Conservation (phyloP, 2,888 invertebrate genomes). For the Microctonus hyperodae region DNA sequence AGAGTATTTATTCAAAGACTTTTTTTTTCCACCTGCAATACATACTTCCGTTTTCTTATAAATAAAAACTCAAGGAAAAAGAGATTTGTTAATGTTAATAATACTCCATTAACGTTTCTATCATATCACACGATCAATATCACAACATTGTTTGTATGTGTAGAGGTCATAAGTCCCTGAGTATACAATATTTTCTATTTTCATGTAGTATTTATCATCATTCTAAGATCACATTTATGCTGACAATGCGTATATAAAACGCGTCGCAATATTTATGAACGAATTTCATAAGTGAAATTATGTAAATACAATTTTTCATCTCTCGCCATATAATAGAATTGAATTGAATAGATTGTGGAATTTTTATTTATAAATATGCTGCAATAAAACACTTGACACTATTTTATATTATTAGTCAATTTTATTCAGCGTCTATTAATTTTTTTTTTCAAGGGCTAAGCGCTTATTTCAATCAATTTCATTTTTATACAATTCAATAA, state of each 20-base stretch:
- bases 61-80: conserved; percentile 3
- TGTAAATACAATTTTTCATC: conserved; percentile 4
- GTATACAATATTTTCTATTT: neutral
- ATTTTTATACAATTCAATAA: no score
- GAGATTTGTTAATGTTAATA: conserved; percentile 6
- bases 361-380: neutral
- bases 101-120: neutral
- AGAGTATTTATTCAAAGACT: conserved; percentile 10
- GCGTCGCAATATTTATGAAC: neutral
- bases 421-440: no score
- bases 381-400: neutral
- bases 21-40: neutral
- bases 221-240: neutral
- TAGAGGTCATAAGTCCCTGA: neutral
- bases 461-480: no score
- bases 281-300: conserved; percentile 6
- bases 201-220: neutral
- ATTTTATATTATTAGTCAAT: neutral
- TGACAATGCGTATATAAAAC: neutral
- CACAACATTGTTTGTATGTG: neutral
- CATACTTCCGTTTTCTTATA: conserved; percentile 13
- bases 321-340: neutral
- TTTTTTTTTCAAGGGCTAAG: no score
- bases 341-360: neutral
- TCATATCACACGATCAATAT: conserved; percentile 6